Conservation (phyloP, 2,888 invertebrate genomes). For the Cantharis nigra region DNA sequence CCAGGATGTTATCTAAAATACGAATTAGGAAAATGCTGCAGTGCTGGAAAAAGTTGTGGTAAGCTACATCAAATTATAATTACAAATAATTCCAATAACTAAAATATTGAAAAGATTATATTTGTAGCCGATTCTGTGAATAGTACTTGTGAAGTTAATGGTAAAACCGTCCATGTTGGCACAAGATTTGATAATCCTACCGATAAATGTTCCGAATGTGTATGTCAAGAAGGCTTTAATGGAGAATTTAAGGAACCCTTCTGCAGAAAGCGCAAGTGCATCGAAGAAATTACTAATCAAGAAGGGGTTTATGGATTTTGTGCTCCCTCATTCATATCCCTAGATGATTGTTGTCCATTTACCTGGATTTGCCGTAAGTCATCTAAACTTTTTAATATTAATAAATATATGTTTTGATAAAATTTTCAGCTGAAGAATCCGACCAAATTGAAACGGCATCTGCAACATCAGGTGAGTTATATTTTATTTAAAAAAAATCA, state of each 20-base stretch:
- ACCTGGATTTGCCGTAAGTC: conserved; percentile 27
- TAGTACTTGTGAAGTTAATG: conserved; percentile 26
- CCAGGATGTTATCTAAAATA: neutral
- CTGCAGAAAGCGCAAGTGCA: conserved; percentile 19
- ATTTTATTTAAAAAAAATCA: neutral
- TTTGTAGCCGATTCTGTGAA: conserved; percentile 19
- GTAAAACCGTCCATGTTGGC: conserved; percentile 24
- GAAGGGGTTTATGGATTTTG: conserved; percentile 14
- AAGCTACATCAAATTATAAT: neutral
- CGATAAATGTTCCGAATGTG: conserved; percentile 30
- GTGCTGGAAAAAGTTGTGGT: neutral
- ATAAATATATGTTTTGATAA: neutral
- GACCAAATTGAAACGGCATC: neutral
- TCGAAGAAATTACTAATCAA: conserved; percentile 14
- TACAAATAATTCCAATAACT: no score
- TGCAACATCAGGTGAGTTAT: neutral
- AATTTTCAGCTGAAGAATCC: neutral
- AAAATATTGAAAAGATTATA: neutral
- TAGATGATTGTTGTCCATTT: conserved; percentile 22
- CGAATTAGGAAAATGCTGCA: neutral
- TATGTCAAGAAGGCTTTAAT: conserved; percentile 33
- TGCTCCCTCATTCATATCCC: conserved; percentile 18
- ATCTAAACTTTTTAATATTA: neutral
- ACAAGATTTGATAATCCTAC: conserved; percentile 21
- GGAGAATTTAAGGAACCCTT: conserved; percentile 28